These are phyloP conservation scores for Setipinna tenuifilis DNA, from an alignment of 2,797 vertebrate genomes.

Conservation along the genomic window DNA sequence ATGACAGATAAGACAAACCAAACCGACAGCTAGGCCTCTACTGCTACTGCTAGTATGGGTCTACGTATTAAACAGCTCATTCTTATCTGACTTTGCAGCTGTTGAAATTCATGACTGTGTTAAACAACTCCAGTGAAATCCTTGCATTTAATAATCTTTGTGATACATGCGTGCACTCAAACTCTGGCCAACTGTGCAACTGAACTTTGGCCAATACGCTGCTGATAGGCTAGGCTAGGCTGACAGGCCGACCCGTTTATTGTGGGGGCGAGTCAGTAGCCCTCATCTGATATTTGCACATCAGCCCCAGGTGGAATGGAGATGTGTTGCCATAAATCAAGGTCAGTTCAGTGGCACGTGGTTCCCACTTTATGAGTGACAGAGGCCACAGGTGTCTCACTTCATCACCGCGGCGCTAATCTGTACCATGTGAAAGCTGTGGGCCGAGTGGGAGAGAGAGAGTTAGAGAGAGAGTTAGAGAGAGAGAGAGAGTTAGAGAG, in stretches of 20 bases:
- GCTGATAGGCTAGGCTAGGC: too few species aligned
- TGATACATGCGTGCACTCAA: constrained; percentile 11
- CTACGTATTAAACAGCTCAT: not conserved
- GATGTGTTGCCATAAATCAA: constrained; percentile 1
- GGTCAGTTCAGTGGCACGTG: not conserved
- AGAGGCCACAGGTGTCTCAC: constrained; percentile 35
- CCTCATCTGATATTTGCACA: not conserved
- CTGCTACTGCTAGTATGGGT: not conserved
- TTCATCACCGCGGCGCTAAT: constrained; percentile 32
- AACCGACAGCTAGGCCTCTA: too few species aligned
- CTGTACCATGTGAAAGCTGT: constrained; percentile 26
- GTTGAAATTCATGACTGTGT: constrained; percentile 24
- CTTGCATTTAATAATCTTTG: constrained; percentile 22
- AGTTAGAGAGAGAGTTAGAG: not conserved
- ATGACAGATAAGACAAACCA: too few species aligned
- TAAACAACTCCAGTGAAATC: not conserved
- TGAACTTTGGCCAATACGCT: not conserved
- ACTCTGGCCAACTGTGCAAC: constrained; percentile 1
- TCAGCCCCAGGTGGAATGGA: not conserved
- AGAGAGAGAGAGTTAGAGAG: not conserved
- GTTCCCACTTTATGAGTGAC: not conserved
- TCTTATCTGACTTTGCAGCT: constrained; percentile 20
- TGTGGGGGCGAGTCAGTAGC: too few species aligned
- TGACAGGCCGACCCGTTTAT: too few species aligned
- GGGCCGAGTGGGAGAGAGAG: not conserved